Base-by-base conservation (phyloP, 2,113 vertebrate species). In the Eidolon helvum region DNA sequence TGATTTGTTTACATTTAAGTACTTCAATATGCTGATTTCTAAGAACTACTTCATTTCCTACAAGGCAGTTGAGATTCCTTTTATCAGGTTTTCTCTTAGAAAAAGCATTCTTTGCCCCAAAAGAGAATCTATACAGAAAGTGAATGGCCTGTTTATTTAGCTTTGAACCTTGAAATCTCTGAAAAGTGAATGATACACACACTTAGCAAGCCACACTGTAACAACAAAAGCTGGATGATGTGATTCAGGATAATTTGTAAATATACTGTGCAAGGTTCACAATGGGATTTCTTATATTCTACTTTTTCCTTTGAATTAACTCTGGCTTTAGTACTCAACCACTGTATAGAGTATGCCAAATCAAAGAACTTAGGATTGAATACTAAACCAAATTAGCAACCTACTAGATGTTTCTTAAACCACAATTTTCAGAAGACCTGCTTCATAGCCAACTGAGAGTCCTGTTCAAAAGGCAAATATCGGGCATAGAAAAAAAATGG, bases 1-100 rank as follows among this genome's bases (percentile, higher is more conserved):
- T 91, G 53, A 87, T 80, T 93, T 95, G 82, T 90, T 97, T 94
- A 65, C 71, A 94, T 43, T 93, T 94, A 97, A 96, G 85, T 90
- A 93, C 53, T 75, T 84, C n/a, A 75, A 93, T 22, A 84, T 92
- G 53, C 80, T 77, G 68, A 86, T 92, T 95, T 92, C n/a, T 90
- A 94, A 92, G 79, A 95, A 95, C 45, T 10, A 97, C 48, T 95
- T 83, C 30, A 57, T 66, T 30, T 74, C 63, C 69, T 30, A 87
- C 7, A 92, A 93, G 26, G n/a, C 45, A 84, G 26, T 83, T 35
- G 63, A 84, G 57, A 87, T 91, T 90, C 78, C 74, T 93, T 97
- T 91, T 35, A 80, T 80, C 63, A 85, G n/a, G 28, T 12, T 91
- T 94, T 84, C 74, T 84, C 40, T 71, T 84, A 91, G 66, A 45